Evolutionary conservation across 2,113 vertebrate genomes (phyloP).

Genomic region (Sander lucioperca): DNA sequence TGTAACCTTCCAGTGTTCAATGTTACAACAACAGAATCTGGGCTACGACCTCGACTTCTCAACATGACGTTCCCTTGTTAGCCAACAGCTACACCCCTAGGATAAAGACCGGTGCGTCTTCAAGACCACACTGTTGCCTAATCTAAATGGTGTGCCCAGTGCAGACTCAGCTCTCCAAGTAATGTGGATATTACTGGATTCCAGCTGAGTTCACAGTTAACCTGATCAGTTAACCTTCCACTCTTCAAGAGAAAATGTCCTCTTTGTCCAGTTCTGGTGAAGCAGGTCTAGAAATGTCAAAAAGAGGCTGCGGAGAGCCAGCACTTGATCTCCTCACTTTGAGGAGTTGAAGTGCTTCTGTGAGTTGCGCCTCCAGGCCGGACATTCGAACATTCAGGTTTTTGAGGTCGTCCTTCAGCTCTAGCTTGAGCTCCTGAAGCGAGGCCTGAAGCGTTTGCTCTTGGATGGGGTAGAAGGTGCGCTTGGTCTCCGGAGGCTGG

Average conservation of each 20-base stretch:
- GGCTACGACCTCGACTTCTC: constrained; percentile 26
- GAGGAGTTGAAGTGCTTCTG: constrained; percentile 93
- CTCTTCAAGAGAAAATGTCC: constrained; percentile 89
- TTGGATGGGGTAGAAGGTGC: constrained; percentile 94
- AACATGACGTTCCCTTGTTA: background rate
- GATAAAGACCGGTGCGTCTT: constrained; percentile 43
- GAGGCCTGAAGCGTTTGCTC: constrained; percentile 96
- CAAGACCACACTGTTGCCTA: constrained; percentile 36
- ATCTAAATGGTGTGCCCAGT: constrained; percentile 40
- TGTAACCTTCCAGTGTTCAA: constrained; percentile 27
- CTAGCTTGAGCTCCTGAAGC: constrained; percentile 92
- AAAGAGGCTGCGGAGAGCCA: constrained; percentile 90
- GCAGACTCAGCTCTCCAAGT: constrained; percentile 59
- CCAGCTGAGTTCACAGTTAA: constrained; percentile 52
- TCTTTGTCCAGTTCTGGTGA: constrained; percentile 94
- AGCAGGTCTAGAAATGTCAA: constrained; percentile 93
- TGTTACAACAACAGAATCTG: constrained; percentile 33
- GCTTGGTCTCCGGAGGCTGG: constrained; percentile 87
- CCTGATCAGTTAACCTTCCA: constrained; percentile 4
- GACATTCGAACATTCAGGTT: constrained; percentile 90
- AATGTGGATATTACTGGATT: constrained; percentile 58
- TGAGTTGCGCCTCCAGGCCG: constrained; percentile 92
- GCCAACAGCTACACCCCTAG: constrained; percentile 12
- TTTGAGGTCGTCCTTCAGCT: constrained; percentile 96
- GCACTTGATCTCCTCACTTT: constrained; percentile 85